phyloP scores from a whole-genome alignment of 2,888 invertebrate genomes.

The Omphaloscelis lunosa region DNA sequence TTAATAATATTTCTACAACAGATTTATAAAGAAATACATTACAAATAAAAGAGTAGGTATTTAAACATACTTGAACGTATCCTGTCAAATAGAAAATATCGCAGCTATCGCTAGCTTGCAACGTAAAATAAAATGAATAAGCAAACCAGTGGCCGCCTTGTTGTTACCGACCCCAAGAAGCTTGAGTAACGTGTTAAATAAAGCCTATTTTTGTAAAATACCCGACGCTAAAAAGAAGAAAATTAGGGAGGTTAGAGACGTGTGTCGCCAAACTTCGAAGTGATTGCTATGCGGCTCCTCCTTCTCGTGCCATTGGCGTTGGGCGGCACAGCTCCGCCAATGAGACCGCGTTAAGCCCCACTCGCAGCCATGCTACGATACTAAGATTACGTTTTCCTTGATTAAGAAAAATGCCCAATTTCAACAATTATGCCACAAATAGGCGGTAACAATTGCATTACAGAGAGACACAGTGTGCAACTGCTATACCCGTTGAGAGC shows the following conservation, averaged over 20 bases:
- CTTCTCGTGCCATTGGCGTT: conserved; percentile 87
- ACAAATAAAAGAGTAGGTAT: conserved; percentile 8
- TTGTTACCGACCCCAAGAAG: not conserved
- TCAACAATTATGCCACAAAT: conserved; percentile 63
- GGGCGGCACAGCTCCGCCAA: conserved; percentile 82
- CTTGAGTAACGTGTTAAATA: conserved; percentile 32
- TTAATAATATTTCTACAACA: not conserved
- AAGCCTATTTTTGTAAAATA: conserved; percentile 68
- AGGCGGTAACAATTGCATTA: conserved; percentile 12
- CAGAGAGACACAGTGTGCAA: not conserved
- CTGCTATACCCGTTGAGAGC: not conserved
- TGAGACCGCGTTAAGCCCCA: conserved; percentile 85
- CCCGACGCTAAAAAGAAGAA: conserved; percentile 66
- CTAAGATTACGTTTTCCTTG: conserved; percentile 82
- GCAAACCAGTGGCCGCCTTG: not conserved
- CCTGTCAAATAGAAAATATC: conserved; percentile 13
- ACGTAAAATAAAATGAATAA: not conserved
- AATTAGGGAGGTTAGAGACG: conserved; percentile 78
- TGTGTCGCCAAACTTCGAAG: conserved; percentile 84
- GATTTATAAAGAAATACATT: not conserved
- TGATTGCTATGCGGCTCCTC: conserved; percentile 83
- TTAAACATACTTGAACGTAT: conserved; percentile 1
- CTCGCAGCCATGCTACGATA: conserved; percentile 76
- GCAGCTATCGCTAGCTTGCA: not conserved
- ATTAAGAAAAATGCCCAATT: conserved; percentile 75